Percentiles rank a stretch among this genome's conserved stretches.
Evolutionary conservation across 1,140 invertebrate genomes (phyloP).

Genomic region (Probaryconus sp.): DNA sequence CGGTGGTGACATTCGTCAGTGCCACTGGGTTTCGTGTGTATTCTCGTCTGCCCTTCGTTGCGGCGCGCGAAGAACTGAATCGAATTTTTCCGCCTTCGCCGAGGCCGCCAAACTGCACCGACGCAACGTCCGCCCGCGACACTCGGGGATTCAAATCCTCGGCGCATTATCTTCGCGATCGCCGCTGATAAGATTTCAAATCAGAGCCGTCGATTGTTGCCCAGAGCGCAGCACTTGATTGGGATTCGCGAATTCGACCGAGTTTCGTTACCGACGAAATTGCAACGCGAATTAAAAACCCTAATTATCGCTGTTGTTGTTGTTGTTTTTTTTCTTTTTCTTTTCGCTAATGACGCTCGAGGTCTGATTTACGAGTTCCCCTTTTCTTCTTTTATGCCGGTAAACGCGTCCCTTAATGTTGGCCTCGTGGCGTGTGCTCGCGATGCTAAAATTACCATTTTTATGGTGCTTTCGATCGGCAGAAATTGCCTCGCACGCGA

Average conservation of each 20-base stretch:
- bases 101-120: slow-evolving; percentile 55
- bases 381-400: no score
- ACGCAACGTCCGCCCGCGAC: slow-evolving; percentile 43
- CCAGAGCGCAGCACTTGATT: slow-evolving; percentile 36
- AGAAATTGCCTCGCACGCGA: no score
- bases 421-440: no score
- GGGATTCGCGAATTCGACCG: not conserved
- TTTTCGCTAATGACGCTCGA: slow-evolving; percentile 12
- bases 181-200: slow-evolving; percentile 40
- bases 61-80: slow-evolving; percentile 60
- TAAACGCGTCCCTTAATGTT: no score
- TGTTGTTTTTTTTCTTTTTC: no score
- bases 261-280: slow-evolving; percentile 31
- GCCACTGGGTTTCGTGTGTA: slow-evolving; percentile 3
- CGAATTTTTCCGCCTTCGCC: slow-evolving; percentile 58
- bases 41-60: slow-evolving; percentile 48
- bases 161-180: slow-evolving; percentile 50
- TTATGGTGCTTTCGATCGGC: no score
- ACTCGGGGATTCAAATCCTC: slow-evolving; percentile 32
- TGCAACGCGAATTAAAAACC: not conserved
- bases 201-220: slow-evolving; percentile 15
- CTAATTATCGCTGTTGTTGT: slow-evolving; percentile 7
- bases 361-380: no score
- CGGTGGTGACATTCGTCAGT: slow-evolving; percentile 19
- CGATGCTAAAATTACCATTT: no score